A percentile compares a stretch with the other conserved stretches of the same genome.
phyloP scores from a whole-genome alignment of 64 coral and sea anemone genomes.

The Orbicella faveolata region DNA sequence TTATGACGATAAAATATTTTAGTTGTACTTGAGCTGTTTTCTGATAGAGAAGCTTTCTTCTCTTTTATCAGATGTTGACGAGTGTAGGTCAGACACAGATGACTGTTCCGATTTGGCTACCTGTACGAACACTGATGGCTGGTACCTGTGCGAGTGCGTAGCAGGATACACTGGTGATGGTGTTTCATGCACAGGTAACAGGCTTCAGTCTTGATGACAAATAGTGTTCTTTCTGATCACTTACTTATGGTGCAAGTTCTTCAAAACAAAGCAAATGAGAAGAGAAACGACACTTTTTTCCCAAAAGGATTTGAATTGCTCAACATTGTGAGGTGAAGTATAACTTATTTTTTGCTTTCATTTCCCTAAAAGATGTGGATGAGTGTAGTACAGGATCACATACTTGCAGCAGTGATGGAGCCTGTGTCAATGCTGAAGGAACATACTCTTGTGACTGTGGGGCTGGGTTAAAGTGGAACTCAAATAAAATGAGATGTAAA shows the following conservation, averaged over 20 bases:
- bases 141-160: background rate
- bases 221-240: too few relatives aligned
- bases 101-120: background rate
- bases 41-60: background rate
- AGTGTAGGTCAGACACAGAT: background rate
- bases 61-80: slow-evolving; percentile 6
- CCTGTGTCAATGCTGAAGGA: slow-evolving; percentile 59
- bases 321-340: too few relatives aligned
- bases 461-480: slow-evolving; percentile 48
- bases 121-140: background rate
- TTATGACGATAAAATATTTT: background rate
- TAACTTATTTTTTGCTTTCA: too few relatives aligned
- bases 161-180: slow-evolving; percentile 28
- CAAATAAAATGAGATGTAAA: slow-evolving; percentile 5
- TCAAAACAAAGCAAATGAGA: too few relatives aligned
- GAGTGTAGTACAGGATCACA: background rate
- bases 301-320: too few relatives aligned
- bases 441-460: slow-evolving; percentile 60
- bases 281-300: too few relatives aligned
- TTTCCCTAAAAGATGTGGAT: background rate
- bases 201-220: too few relatives aligned
- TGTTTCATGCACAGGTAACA: background rate
- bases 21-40: background rate
- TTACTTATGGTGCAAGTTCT: too few relatives aligned
- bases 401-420: slow-evolving; percentile 38